phyloP scores from a whole-genome alignment of 2,797 vertebrate genomes.

The Mastacembelus armatus region DNA sequence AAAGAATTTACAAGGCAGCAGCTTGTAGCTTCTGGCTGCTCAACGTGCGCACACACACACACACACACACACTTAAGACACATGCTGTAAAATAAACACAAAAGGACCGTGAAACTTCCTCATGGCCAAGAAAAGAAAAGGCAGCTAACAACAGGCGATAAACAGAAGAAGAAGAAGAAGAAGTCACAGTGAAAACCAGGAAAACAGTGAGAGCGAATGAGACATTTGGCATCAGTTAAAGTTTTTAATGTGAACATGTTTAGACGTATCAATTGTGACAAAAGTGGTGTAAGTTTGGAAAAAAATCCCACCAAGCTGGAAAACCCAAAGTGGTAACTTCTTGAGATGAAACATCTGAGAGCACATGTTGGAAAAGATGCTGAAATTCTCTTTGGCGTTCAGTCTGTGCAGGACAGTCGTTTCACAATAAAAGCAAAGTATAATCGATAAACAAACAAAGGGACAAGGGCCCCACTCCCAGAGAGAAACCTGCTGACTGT shows the following conservation, averaged over 20 bases:
- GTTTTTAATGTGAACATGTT: background rate
- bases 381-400: constrained; percentile 31
- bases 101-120: background rate
- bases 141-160: background rate
- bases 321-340: constrained; percentile 3
- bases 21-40: background rate
- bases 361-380: background rate
- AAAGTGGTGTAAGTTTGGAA: background rate
- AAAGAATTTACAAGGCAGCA: background rate
- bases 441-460: constrained; percentile 10
- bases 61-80: no score
- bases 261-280: no score
- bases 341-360: constrained; percentile 48
- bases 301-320: background rate
- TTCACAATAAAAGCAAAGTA: constrained; percentile 35
- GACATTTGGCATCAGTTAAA: background rate
- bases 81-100: background rate
- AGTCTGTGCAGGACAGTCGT: constrained; percentile 33
- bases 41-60: background rate
- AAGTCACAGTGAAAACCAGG: background rate
- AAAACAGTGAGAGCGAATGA: background rate
- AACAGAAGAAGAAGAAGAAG: background rate
- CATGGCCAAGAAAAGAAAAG: background rate
- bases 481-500: constrained; percentile 24
- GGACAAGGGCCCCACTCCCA: constrained; percentile 47